Percentiles rank a stretch among this genome's conserved stretches.
Conservation (phyloP, 1,140 invertebrate species). For the Solen grandis region DNA sequence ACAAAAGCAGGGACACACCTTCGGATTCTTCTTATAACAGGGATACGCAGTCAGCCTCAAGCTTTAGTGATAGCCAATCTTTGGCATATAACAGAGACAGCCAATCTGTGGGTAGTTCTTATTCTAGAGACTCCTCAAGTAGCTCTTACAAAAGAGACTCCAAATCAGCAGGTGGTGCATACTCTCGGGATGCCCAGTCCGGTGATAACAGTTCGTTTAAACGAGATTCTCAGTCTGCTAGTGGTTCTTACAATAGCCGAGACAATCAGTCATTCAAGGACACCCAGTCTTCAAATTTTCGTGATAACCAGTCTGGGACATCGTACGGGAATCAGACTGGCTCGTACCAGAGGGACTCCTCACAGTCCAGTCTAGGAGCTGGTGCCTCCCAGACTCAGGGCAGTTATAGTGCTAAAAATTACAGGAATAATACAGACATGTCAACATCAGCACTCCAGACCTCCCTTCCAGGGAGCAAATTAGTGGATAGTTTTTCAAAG, state of each 20-base stretch:
- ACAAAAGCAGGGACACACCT: constrained; percentile 37
- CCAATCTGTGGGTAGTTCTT: constrained; percentile 56
- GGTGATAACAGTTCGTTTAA: constrained; percentile 19
- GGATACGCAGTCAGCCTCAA: constrained; percentile 61
- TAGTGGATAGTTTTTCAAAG: constrained; percentile 76
- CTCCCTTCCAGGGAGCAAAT: constrained; percentile 70
- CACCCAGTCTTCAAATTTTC: constrained; percentile 51
- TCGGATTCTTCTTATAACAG: constrained; percentile 29
- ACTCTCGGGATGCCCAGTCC: constrained; percentile 20
- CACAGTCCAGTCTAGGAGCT: constrained; percentile 49
- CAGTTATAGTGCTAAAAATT: constrained; percentile 51
- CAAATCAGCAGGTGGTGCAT: constrained; percentile 53
- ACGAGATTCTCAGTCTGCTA: constrained; percentile 57
- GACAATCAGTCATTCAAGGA: constrained; percentile 36
- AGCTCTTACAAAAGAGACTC: constrained; percentile 63
- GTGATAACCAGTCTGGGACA: constrained; percentile 56
- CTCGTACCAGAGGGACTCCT: constrained; percentile 64
- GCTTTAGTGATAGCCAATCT: constrained; percentile 61
- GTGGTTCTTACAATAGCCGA: constrained; percentile 58
- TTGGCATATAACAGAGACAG: constrained; percentile 60
- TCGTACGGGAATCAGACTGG: constrained; percentile 59
- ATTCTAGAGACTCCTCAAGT: constrained; percentile 55
- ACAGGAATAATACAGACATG: constrained; percentile 46
- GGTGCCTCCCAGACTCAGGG: constrained; percentile 57
- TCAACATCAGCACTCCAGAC: constrained; percentile 55